phyloP scores from a whole-genome alignment of 1,140 invertebrate species.

The Drosophila fuyamai region DNA sequence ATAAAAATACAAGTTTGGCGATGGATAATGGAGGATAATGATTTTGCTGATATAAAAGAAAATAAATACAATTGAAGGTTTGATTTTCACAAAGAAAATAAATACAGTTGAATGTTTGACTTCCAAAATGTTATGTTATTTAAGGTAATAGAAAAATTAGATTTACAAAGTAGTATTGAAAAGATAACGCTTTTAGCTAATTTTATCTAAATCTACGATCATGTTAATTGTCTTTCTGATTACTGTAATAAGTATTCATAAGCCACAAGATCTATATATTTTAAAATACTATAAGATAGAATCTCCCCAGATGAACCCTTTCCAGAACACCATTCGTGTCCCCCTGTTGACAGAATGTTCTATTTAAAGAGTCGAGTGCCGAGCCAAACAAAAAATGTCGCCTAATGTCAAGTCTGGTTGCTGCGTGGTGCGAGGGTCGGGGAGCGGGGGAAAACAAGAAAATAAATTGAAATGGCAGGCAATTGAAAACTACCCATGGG shows the following conservation, averaged over 20 bases:
- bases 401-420: slow-evolving; percentile 35
- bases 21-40: neutral
- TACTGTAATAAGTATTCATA: slow-evolving; percentile 9
- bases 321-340: slow-evolving; percentile 14
- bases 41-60: too few species aligned
- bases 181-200: too few species aligned
- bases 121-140: too few species aligned
- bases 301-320: slow-evolving; percentile 10
- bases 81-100: too few species aligned
- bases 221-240: neutral
- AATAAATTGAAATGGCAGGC: slow-evolving; percentile 54
- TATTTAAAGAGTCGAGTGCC: slow-evolving; percentile 29
- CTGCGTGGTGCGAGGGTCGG: neutral
- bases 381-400: slow-evolving; percentile 8
- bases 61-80: too few species aligned
- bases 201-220: too few species aligned
- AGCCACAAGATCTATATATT: neutral
- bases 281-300: too few species aligned
- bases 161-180: too few species aligned
- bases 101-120: too few species aligned
- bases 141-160: too few species aligned
- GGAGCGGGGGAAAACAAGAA: slow-evolving; percentile 29
- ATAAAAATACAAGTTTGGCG: neutral
- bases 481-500: slow-evolving; percentile 57
- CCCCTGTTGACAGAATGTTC: slow-evolving; percentile 32